These are phyloP conservation scores for Rhinopithecus roxellana DNA, from an alignment of 2,113 vertebrate species.

Conservation along the genomic window DNA sequence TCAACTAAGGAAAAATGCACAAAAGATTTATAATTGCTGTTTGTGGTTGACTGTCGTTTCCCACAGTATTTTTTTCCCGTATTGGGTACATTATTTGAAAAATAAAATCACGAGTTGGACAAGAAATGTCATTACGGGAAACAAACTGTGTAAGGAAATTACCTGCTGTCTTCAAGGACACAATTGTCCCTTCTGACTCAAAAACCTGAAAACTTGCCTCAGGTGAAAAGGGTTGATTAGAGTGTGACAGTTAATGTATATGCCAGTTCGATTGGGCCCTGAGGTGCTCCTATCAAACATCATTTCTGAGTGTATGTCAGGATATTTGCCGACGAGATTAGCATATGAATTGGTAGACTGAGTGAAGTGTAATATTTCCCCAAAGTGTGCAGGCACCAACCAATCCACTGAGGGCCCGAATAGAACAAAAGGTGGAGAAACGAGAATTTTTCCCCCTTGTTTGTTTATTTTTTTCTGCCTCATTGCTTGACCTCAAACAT, in stretches of 20 bases:
- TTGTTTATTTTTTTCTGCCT: background rate
- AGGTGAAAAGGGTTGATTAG: background rate
- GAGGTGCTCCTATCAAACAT: background rate
- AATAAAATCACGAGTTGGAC: background rate
- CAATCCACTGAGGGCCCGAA: background rate
- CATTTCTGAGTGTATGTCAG: background rate
- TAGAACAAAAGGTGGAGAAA: background rate
- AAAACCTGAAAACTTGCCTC: background rate
- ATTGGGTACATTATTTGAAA: conserved; percentile 50
- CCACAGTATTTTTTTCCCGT: background rate
- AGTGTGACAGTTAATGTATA: background rate
- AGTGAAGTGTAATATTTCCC: background rate
- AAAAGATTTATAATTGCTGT: background rate
- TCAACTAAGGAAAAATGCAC: background rate
- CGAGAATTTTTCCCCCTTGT: background rate
- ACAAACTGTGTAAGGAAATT: background rate
- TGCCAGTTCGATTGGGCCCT: background rate
- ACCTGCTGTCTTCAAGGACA: background rate
- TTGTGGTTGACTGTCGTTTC: background rate
- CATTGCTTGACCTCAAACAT: background rate
- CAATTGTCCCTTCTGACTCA: background rate
- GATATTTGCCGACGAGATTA: background rate
- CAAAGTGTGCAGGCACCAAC: background rate
- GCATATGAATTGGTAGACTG: background rate
- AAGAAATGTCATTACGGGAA: background rate